Percentiles rank a stretch among this genome's conserved stretches.
Conservation (phyloP, 2,113 vertebrate species). For the Syngnathus typhle region DNA sequence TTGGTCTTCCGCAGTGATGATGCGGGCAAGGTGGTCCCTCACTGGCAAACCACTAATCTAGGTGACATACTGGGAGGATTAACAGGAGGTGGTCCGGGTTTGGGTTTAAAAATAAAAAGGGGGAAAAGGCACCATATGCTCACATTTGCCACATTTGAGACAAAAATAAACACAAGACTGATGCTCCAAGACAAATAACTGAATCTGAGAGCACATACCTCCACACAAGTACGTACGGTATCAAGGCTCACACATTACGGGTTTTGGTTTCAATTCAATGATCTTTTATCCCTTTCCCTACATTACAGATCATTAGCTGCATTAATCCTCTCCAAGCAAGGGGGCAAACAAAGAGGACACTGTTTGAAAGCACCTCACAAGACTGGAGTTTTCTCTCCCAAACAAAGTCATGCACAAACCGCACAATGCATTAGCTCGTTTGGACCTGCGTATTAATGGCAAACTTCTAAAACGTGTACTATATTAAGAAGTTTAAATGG, state of each 20-base stretch:
- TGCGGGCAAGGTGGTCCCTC: background rate
- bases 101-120: background rate
- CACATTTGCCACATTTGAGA: conserved; percentile 4
- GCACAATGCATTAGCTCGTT: conserved; percentile 4
- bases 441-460: background rate
- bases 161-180: background rate
- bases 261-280: conserved; percentile 33
- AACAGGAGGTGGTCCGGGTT: conserved; percentile 26
- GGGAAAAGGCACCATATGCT: conserved; percentile 19
- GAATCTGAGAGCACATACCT: conserved; percentile 3
- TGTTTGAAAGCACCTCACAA: conserved; percentile 66
- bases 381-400: conserved; percentile 45
- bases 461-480: background rate
- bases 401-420: conserved; percentile 21
- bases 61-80: conserved; percentile 41
- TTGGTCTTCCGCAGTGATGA: background rate
- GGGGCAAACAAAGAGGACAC: conserved; percentile 57
- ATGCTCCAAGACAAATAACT: conserved; percentile 13
- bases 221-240: background rate
- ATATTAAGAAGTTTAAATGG: background rate
- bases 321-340: conserved; percentile 53
- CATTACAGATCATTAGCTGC: conserved; percentile 56
- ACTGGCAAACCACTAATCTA: conserved; percentile 34
- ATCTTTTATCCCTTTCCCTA: conserved; percentile 46
- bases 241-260: conserved; percentile 3